Evolutionary conservation across 2,888 invertebrate species (phyloP), one percentile per base, ranked within the genome.

Genomic region (Synanthedon andrenaeformis): DNA sequence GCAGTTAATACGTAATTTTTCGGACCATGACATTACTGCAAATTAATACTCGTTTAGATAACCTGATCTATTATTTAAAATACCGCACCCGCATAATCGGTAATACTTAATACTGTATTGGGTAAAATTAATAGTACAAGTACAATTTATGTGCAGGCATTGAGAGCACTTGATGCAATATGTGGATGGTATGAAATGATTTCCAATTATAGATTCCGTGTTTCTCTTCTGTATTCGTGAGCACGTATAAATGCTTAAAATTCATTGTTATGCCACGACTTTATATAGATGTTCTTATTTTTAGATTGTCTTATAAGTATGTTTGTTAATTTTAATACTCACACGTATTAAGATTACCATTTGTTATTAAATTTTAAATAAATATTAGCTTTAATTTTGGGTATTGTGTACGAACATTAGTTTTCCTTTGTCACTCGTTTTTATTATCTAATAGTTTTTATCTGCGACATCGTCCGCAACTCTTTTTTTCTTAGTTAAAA

Each of bases 1-100:
- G 45, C 45, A 45, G 45, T 45, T 45, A 45, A 45, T 45, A 45
- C 45, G 2, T 12, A 45, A 64, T 70, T 66, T 65, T 59, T 59
- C 55, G 57, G 67, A 62, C 70, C 75, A 50, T 76, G 75, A 73
- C 74, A 74, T 76, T 74, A 73, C 58, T 45, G 59, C 53, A 55
- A 51, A 64, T 59, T 62, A 59, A 57, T 56, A 54, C 56, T 53
- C 56, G 58, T 63, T 65, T 64, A 63, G 45, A 64, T 62, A 67
- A 66, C 62, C 61, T 59, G 64, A 50, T 64, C 63, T 54, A 61
- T 64, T 64, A 59, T 69, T 66, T 70, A 60, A 61, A 59, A 64
- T 66, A 59, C 60, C 53, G 59, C 62, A 63, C 60, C 63, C 60
- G 57, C 45, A 14, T 45, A 45, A 45, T 50, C 52, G 51, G 52